phyloP scores from a whole-genome alignment of 2,113 vertebrate species.

The Dicrurus megarhynchus region DNA sequence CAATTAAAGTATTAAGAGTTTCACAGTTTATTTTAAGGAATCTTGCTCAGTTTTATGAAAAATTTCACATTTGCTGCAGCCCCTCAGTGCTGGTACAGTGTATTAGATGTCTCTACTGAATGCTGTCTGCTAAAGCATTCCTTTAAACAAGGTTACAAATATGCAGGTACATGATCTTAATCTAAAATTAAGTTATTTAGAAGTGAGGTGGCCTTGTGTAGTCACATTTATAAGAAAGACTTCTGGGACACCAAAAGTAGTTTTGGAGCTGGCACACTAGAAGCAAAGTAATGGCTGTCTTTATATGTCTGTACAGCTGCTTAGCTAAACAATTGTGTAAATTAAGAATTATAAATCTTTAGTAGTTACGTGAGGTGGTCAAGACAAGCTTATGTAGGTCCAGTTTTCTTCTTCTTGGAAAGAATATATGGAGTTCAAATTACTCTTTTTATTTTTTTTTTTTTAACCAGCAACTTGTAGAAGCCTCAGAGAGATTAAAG shows the following conservation, averaged over 20 bases:
- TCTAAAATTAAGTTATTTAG: background rate
- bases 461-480: constrained; percentile 84
- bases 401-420: background rate
- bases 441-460: background rate
- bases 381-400: background rate
- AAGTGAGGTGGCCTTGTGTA: background rate
- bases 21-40: background rate
- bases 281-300: background rate
- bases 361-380: background rate
- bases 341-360: background rate
- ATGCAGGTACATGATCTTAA: background rate
- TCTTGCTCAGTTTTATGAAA: background rate
- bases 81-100: background rate
- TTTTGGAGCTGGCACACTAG: background rate
- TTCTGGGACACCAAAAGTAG: background rate
- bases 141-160: background rate
- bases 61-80: background rate
- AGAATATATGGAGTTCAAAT: background rate
- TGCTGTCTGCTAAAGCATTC: background rate
- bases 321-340: background rate
- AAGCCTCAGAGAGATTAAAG: constrained; percentile 88
- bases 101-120: background rate
- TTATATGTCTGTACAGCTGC: background rate
- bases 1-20: background rate
- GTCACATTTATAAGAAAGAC: background rate